Percentiles rank a stretch among this genome's conserved stretches.
Evolutionary conservation across 1,140 invertebrate species (phyloP).

Genomic region (Apocrypta bakeri): DNA sequence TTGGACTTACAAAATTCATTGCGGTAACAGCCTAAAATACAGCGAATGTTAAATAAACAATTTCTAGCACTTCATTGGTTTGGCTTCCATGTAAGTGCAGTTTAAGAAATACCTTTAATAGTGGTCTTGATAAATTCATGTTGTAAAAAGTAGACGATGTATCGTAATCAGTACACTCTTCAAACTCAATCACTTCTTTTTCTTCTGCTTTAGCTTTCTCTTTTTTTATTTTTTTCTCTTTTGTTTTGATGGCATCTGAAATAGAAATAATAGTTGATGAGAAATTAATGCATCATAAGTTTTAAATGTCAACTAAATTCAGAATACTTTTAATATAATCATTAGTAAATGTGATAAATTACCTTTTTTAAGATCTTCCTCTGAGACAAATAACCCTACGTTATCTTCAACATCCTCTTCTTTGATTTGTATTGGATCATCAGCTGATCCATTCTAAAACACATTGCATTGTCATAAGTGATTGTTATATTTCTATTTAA

Average conservation of each 20-base stretch:
- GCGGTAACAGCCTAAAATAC: constrained; percentile 39
- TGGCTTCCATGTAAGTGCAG: too few species aligned
- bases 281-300: not conserved
- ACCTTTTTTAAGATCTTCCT: constrained; percentile 84
- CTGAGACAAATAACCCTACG: constrained; percentile 76
- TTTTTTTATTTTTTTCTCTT: constrained; percentile 61
- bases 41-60: constrained; percentile 9
- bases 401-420: constrained; percentile 62
- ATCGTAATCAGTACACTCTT: constrained; percentile 83
- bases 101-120: constrained; percentile 89
- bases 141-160: constrained; percentile 88
- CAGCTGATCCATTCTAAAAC: constrained; percentile 31
- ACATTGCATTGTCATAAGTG: constrained; percentile 35
- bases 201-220: constrained; percentile 67
- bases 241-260: constrained; percentile 68
- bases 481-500: too few species aligned
- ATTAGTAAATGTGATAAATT: constrained; percentile 51
- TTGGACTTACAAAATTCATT: constrained; percentile 52
- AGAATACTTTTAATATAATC: too few species aligned
- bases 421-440: constrained; percentile 51
- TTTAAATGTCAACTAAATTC: not conserved
- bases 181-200: constrained; percentile 80
- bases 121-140: constrained; percentile 93
- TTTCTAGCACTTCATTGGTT: constrained; percentile 20
- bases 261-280: constrained; percentile 13